These are phyloP conservation scores for Amphiura filiformis DNA, from an alignment of 35 echinoderm and acorn worm species.

Conservation along the genomic window DNA sequence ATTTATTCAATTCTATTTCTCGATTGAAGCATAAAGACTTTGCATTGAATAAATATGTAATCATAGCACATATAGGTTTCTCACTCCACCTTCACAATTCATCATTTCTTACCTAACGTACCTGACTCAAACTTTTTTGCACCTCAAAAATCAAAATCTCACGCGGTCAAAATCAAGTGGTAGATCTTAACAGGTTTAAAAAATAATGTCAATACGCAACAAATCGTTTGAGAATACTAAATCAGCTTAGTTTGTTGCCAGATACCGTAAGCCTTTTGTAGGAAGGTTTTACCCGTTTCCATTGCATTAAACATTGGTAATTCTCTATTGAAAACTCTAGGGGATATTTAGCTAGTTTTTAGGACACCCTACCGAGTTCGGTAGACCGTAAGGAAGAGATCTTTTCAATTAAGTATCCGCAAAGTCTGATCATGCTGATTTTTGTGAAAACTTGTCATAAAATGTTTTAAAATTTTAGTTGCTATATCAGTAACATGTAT, in stretches of 20 bases:
- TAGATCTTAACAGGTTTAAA: background rate
- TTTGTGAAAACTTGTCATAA: too few species aligned
- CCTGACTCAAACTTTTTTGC: background rate
- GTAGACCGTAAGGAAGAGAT: background rate
- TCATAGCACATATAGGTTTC: background rate
- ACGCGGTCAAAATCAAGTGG: background rate
- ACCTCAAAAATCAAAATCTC: background rate
- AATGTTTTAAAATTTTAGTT: too few species aligned
- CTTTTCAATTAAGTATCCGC: background rate
- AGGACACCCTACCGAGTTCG: background rate
- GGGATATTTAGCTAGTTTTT: background rate
- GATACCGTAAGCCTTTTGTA: background rate
- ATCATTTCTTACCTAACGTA: too few species aligned
- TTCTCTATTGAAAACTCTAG: background rate
- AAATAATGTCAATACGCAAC: background rate
- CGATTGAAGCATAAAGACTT: background rate
- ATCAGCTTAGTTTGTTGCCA: background rate
- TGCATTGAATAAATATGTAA: background rate
- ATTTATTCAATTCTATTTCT: background rate
- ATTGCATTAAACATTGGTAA: background rate
- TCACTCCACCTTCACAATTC: background rate
- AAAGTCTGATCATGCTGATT: background rate
- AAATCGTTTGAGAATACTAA: constrained; percentile 1
- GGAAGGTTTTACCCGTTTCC: background rate
- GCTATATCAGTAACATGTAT: too few species aligned